Evolutionary conservation across 2,888 invertebrate genomes (phyloP).

Genomic region (Mesorhabditis belari): DNA sequence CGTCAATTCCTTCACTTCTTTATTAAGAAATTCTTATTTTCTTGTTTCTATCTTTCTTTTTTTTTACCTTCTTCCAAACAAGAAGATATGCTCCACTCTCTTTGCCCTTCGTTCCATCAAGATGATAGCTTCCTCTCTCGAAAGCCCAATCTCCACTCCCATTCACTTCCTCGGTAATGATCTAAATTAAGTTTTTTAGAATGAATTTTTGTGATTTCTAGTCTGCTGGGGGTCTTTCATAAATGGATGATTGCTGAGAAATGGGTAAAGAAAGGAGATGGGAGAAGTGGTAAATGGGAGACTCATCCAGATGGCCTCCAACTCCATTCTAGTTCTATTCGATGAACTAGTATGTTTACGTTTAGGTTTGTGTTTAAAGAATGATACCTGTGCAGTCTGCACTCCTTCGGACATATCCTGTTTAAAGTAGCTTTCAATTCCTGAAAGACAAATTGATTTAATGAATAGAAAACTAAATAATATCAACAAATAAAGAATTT

Average conservation of each 20-base stretch:
- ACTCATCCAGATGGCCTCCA: not conserved
- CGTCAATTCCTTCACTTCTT: too few species aligned
- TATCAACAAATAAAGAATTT: not conserved
- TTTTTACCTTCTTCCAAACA: slow-evolving; percentile 41
- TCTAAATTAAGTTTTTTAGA: slow-evolving; percentile 23
- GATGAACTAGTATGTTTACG: not conserved
- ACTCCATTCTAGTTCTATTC: not conserved
- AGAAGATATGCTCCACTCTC: slow-evolving; percentile 52
- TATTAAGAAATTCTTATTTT: too few species aligned
- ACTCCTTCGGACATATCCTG: slow-evolving; percentile 53
- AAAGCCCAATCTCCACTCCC: slow-evolving; percentile 53
- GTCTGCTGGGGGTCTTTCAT: too few species aligned
- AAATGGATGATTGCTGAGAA: too few species aligned
- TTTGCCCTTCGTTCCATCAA: slow-evolving; percentile 50
- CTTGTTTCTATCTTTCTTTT: too few species aligned
- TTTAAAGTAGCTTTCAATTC: slow-evolving; percentile 52
- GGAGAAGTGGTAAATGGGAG: too few species aligned
- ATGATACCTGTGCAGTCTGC: slow-evolving; percentile 38
- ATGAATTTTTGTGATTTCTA: not conserved
- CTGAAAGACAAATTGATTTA: slow-evolving; percentile 13
- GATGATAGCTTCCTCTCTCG: slow-evolving; percentile 51
- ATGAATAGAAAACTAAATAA: not conserved
- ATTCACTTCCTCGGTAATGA: slow-evolving; percentile 53
- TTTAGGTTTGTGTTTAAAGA: too few species aligned
- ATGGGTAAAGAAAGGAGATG: too few species aligned